A percentile compares a stretch with the other conserved stretches of the same genome.
These are phyloP conservation scores for Echiichthys vipera DNA, from an alignment of 2,797 vertebrate genomes.

Conservation along the genomic window DNA sequence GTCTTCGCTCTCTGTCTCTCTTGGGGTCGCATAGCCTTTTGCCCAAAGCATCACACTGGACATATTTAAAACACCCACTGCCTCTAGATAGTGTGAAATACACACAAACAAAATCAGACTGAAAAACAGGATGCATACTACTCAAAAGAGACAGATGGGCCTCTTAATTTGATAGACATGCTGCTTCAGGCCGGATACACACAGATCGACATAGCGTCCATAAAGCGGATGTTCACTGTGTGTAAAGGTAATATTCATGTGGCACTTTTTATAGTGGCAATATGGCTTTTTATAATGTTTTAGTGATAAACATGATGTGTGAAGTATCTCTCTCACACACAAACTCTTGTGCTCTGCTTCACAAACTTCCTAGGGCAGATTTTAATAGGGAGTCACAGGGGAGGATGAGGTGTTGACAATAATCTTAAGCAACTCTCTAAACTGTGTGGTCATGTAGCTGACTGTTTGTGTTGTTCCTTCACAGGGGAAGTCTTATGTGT, in stretches of 20 bases:
- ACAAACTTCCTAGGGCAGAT: conserved; percentile 19
- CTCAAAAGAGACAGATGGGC: conserved; percentile 37
- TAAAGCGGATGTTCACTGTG: conserved; percentile 41
- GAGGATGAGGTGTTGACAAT: conserved; percentile 38
- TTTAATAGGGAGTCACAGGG: conserved; percentile 31
- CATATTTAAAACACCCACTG: conserved; percentile 47
- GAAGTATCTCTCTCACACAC: not conserved
- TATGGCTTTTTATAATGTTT: conserved; percentile 50
- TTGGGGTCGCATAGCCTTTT: conserved; percentile 49
- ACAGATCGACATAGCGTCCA: conserved; percentile 37
- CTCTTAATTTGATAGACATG: conserved; percentile 38
- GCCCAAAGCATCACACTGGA: conserved; percentile 12
- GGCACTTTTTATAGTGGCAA: conserved; percentile 25
- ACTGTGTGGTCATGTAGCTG: conserved; percentile 16
- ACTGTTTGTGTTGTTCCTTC: conserved; percentile 55
- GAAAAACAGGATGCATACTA: not conserved
- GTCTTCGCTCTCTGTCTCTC: conserved; percentile 47
- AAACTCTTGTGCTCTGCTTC: not conserved
- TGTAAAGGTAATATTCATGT: conserved; percentile 46
- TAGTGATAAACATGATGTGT: conserved; percentile 43
- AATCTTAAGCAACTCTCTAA: conserved; percentile 28
- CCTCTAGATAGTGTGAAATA: conserved; percentile 26
- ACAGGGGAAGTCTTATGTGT: conserved; percentile 91
- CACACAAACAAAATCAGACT: conserved; percentile 16
- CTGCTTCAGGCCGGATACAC: conserved; percentile 20